Conservation (phyloP, 2,888 invertebrate species). For the Eugnorisma glareosa region DNA sequence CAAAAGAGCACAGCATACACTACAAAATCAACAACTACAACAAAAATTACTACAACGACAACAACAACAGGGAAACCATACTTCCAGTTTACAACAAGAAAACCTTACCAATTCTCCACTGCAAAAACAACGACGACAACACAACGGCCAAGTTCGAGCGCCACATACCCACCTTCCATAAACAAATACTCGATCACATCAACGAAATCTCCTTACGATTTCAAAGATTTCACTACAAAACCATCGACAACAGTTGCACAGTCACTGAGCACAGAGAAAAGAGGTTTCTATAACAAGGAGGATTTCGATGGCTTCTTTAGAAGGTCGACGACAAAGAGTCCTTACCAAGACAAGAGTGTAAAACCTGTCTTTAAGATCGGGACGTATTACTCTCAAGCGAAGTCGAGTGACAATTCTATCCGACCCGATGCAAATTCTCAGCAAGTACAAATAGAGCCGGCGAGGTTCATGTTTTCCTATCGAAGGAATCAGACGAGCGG, state of each 20-base stretch:
- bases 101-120: slow-evolving; percentile 73
- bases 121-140: slow-evolving; percentile 71
- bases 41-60: slow-evolving; percentile 37
- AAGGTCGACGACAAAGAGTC: slow-evolving; percentile 90
- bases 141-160: slow-evolving; percentile 64
- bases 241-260: slow-evolving; percentile 71
- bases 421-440: slow-evolving; percentile 88
- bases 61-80: slow-evolving; percentile 74
- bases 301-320: slow-evolving; percentile 83
- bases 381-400: slow-evolving; percentile 86
- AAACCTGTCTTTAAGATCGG: slow-evolving; percentile 87
- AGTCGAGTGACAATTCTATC: slow-evolving; percentile 86
- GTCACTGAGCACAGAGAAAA: slow-evolving; percentile 72
- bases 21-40: slow-evolving; percentile 45
- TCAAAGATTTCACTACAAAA: slow-evolving; percentile 86
- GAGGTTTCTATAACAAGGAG: slow-evolving; percentile 84
- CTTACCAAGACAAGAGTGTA: slow-evolving; percentile 82
- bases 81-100: slow-evolving; percentile 77
- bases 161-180: slow-evolving; percentile 77
- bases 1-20: slow-evolving; percentile 74
- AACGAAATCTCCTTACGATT: slow-evolving; percentile 91
- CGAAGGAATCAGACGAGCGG: slow-evolving; percentile 86
- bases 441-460: slow-evolving; percentile 88
- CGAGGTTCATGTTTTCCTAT: slow-evolving; percentile 83
- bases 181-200: slow-evolving; percentile 87